Evolutionary conservation across 2,113 vertebrate genomes (phyloP), one percentile per base, ranked within the genome.

Genomic region (Seriola quinqueradiata): DNA sequence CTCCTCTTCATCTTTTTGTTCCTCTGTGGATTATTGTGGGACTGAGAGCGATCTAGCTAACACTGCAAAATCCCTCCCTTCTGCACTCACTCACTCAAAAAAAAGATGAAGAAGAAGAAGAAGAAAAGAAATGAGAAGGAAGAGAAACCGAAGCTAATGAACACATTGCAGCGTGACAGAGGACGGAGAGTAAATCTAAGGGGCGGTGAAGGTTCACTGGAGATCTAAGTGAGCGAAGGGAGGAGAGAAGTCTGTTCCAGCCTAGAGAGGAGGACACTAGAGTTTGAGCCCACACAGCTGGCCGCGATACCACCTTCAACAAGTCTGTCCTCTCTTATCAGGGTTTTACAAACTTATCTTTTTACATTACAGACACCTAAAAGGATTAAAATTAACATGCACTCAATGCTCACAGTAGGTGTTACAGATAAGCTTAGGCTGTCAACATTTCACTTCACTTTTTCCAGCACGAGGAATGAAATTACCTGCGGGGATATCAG

Each of bases 151-250:
- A 81, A 85, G 79, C 82, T 90, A 92, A 95, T 93, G 93, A 94
- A 94, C 89, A 93, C 91, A 91, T 94, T 77, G 80, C 73, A 74
- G 79, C 8, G 58, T 87, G 84, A 92, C 90, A 85, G 88, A 54
- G 68, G 75, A 84, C 9, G 17, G 77, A 77, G 74, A 77, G 77
- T 57, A 79, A 79, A 90, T 78, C 78, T 77, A n/a, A 83, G 77
- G 86, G 91, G 77, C 46, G 83, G 91, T 85, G 59, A 86, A 87
- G 84, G 84, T 84, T 93, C 87, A 90, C 73, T 86, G 88, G 68
- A 75, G 76, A 75, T 83, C 68, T 87, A 80, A 87, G 89, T 75
- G 84, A 82, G 72, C 32, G 13, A 59, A 63, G 28, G 44, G 40
- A 77, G 65, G 68, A 36, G 61, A 77, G n/a, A 42, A n/a, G 60